A percentile compares a stretch with the other conserved stretches of the same genome.
These are phyloP conservation scores for Sceloporus undulatus DNA, from an alignment of 2,113 vertebrate species.

Conservation along the genomic window DNA sequence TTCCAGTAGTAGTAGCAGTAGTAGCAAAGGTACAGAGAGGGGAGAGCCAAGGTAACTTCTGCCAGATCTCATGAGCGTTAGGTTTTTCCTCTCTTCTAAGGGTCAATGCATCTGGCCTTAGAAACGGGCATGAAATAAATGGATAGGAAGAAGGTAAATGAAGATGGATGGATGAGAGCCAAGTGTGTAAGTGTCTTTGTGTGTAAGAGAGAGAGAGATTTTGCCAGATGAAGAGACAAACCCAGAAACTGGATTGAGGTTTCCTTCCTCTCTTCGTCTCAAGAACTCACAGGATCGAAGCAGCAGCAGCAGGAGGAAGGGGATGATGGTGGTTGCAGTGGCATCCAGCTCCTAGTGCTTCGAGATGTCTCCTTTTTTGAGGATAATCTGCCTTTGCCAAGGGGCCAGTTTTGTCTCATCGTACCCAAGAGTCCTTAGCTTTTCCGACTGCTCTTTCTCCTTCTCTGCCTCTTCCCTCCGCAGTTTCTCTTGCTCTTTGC, in stretches of 20 bases:
- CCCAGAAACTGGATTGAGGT: not conserved
- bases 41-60: too few relatives aligned
- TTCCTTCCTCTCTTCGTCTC: slow-evolving; percentile 41
- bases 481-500: slow-evolving; percentile 88
- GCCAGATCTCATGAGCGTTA: too few relatives aligned
- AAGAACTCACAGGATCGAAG: slow-evolving; percentile 28
- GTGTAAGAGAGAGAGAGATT: not conserved
- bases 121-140: not conserved
- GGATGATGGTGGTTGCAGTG: slow-evolving; percentile 44
- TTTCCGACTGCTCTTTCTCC: slow-evolving; percentile 91
- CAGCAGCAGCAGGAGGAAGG: not conserved
- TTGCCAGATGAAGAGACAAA: not conserved
- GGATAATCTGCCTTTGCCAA: slow-evolving; percentile 96
- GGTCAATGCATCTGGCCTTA: not conserved
- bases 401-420: slow-evolving; percentile 96
- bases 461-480: slow-evolving; percentile 86
- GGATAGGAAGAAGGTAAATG: not conserved
- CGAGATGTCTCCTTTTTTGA: slow-evolving; percentile 95
- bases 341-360: slow-evolving; percentile 82
- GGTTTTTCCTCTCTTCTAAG: not conserved
- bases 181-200: too few relatives aligned
- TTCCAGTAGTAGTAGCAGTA: too few relatives aligned
- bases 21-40: too few relatives aligned
- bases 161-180: not conserved
- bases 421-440: slow-evolving; percentile 93